Evolutionary conservation across 1,140 invertebrate species (phyloP).

Genomic region (Zaprionus tsacasi): DNA sequence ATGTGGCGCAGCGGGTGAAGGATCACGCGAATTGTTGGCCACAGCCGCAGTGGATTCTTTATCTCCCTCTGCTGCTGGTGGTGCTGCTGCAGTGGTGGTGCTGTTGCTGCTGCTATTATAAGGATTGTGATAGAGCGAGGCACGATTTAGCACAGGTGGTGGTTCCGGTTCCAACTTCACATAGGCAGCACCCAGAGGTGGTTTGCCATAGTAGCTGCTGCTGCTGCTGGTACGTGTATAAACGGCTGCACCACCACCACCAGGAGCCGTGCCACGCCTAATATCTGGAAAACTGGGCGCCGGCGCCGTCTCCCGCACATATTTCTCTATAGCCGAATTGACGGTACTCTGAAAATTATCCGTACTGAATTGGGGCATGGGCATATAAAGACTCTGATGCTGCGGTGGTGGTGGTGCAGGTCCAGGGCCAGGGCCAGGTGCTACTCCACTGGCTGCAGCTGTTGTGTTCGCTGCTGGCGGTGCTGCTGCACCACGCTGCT

Average conservation of each 20-base stretch:
- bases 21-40: slow-evolving; percentile 33
- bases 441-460: no score
- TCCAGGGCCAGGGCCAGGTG: background rate
- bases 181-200: slow-evolving; percentile 22
- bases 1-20: slow-evolving; percentile 55
- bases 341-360: slow-evolving; percentile 72
- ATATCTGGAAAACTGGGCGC: slow-evolving; percentile 58
- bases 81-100: slow-evolving; percentile 5
- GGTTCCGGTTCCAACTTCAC: slow-evolving; percentile 55
- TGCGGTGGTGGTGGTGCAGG: slow-evolving; percentile 33
- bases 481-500: slow-evolving; percentile 30
- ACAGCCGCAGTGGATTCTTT: slow-evolving; percentile 25
- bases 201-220: slow-evolving; percentile 12
- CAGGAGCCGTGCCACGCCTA: background rate
- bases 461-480: background rate
- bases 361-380: slow-evolving; percentile 72
- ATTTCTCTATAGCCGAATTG: slow-evolving; percentile 72
- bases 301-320: slow-evolving; percentile 55
- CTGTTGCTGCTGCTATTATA: slow-evolving; percentile 42
- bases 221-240: slow-evolving; percentile 20
- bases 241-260: background rate
- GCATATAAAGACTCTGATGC: slow-evolving; percentile 75
- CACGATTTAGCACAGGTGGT: slow-evolving; percentile 43
- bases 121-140: slow-evolving; percentile 75
- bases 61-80: background rate